These are phyloP conservation scores for Eristalinus sepulchralis DNA, from an alignment of 2,888 invertebrate species.

Conservation along the genomic window DNA sequence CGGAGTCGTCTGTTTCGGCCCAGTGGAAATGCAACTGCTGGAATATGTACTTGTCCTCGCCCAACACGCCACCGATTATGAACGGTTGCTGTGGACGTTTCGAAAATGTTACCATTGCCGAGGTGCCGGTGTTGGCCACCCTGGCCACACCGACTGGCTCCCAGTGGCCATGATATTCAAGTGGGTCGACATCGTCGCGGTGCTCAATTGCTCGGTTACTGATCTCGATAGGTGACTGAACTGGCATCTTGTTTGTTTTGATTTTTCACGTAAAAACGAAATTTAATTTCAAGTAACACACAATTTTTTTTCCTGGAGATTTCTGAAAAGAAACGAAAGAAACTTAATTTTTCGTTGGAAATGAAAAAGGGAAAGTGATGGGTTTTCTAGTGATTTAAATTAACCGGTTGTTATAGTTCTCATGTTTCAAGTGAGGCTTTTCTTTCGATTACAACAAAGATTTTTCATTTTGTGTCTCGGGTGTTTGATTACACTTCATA, in stretches of 20 bases:
- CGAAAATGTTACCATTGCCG: slow-evolving; percentile 84
- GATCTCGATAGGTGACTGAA: slow-evolving; percentile 81
- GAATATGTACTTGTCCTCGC: slow-evolving; percentile 85
- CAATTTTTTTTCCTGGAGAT: slow-evolving; percentile 2
- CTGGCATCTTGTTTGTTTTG: slow-evolving; percentile 76
- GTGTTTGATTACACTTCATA: too few species aligned
- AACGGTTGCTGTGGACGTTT: slow-evolving; percentile 83
- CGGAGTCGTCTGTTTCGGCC: slow-evolving; percentile 88
- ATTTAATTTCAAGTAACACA: slow-evolving; percentile 16
- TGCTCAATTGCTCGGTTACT: slow-evolving; percentile 80
- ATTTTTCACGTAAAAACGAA: neutral
- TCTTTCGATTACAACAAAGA: neutral
- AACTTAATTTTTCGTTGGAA: slow-evolving; percentile 1
- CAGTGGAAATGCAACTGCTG: slow-evolving; percentile 92
- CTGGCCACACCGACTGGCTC: slow-evolving; percentile 80
- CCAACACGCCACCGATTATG: slow-evolving; percentile 85
- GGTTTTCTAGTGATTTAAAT: slow-evolving; percentile 15
- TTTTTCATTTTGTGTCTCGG: too few species aligned
- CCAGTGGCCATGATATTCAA: slow-evolving; percentile 81
- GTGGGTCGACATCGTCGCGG: slow-evolving; percentile 80
- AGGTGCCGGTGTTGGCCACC: slow-evolving; percentile 80
- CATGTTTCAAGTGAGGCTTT: neutral
- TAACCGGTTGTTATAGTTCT: neutral
- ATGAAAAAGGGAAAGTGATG: neutral
- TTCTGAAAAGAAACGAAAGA: slow-evolving; percentile 42